phyloP scores from a whole-genome alignment of 1,140 invertebrate species.

The Nylanderia fulva region DNA sequence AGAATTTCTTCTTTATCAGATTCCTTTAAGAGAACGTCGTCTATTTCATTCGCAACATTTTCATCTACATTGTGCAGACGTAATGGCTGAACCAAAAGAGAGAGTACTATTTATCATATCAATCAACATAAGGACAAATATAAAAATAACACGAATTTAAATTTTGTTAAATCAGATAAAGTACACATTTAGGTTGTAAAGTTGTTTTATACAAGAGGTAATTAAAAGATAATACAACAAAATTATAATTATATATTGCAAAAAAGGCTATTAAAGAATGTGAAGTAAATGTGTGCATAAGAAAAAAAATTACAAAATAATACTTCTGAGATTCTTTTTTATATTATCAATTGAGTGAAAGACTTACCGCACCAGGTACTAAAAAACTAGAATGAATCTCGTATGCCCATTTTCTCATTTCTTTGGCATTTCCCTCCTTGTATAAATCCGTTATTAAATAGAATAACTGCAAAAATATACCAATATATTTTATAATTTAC shows the following conservation, averaged over 20 bases:
- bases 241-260: not conserved
- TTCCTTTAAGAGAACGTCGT: constrained; percentile 93
- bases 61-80: constrained; percentile 94
- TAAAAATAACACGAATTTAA: constrained; percentile 12
- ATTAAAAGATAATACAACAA: not conserved
- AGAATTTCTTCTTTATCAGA: constrained; percentile 95
- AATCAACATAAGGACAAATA: constrained; percentile 30
- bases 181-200: too few species aligned
- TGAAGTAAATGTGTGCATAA: not conserved
- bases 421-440: constrained; percentile 94
- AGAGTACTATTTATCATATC: constrained; percentile 48
- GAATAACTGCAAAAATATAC: constrained; percentile 90
- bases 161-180: too few species aligned
- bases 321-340: constrained; percentile 13
- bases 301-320: not conserved
- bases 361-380: constrained; percentile 93
- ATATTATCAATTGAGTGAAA: constrained; percentile 39
- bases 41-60: constrained; percentile 94
- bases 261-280: constrained; percentile 15
- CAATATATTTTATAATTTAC: constrained; percentile 38
- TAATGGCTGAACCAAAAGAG: constrained; percentile 88
- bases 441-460: constrained; percentile 95
- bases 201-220: not conserved
- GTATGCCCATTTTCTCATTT: constrained; percentile 98
- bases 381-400: constrained; percentile 99